phyloP scores from a whole-genome alignment of 1,140 invertebrate genomes.

The Trichonephila clavipes region DNA sequence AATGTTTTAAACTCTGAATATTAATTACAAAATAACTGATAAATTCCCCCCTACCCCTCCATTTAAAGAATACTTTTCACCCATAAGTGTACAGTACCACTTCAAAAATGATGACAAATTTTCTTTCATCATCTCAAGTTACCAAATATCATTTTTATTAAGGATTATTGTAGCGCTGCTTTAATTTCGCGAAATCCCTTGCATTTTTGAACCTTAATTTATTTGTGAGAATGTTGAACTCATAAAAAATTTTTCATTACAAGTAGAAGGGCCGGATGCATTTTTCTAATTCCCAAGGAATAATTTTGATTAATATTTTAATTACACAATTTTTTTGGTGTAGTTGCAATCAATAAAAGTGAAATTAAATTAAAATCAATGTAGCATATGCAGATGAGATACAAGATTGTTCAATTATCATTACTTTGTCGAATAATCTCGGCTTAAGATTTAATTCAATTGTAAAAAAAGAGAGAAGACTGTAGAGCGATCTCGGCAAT shows the following conservation, averaged over 20 bases:
- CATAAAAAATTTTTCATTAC: background rate
- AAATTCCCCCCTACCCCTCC: no score
- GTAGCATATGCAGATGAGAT: constrained; percentile 10
- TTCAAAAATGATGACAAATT: no score
- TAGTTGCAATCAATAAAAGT: constrained; percentile 12
- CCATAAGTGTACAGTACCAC: no score
- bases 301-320: constrained; percentile 37
- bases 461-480: background rate
- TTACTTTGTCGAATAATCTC: constrained; percentile 1
- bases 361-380: constrained; percentile 42
- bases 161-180: no score
- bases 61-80: no score
- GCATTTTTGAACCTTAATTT: no score
- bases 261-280: background rate
- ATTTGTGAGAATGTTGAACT: no score
- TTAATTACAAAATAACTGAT: no score
- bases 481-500: background rate
- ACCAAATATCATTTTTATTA: no score
- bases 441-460: constrained; percentile 23
- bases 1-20: no score
- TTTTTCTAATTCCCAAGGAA: background rate
- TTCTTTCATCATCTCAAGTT: no score
- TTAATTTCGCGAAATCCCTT: no score
- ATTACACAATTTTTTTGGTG: background rate
- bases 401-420: constrained; percentile 19